Evolutionary conservation across 1,140 invertebrate species (phyloP).

Genomic region (Drosophila santomea): DNA sequence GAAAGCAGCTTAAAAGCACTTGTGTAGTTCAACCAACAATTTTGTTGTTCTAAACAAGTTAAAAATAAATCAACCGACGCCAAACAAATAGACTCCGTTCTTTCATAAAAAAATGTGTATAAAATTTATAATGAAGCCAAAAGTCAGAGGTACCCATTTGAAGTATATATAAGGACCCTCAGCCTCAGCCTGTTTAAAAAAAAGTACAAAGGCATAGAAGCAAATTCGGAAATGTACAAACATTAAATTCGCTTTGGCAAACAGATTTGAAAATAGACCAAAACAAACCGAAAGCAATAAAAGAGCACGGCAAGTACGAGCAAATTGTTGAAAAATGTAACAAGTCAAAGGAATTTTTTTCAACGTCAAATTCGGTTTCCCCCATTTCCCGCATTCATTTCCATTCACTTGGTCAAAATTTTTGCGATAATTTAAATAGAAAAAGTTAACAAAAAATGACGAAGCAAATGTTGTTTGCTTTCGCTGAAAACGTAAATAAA

Average conservation of each 20-base stretch:
- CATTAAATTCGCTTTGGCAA: conserved; percentile 43
- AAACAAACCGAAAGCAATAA: conserved; percentile 46
- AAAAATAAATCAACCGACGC: neutral
- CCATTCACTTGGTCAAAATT: conserved; percentile 8
- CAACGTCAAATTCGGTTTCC: conserved; percentile 6
- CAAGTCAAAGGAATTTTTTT: conserved; percentile 47
- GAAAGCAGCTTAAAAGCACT: no score
- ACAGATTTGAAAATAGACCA: conserved; percentile 36
- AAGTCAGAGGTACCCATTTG: conserved; percentile 19
- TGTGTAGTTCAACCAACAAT: no score
- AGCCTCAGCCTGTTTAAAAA: neutral
- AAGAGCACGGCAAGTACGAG: conserved; percentile 25
- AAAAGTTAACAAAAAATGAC: conserved; percentile 17
- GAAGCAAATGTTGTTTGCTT: conserved; percentile 21
- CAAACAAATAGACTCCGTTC: conserved; percentile 6
- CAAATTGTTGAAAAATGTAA: conserved; percentile 43
- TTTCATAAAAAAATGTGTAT: neutral
- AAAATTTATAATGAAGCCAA: neutral
- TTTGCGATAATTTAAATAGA: conserved; percentile 41
- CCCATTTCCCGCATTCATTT: neutral
- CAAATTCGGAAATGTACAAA: conserved; percentile 41
- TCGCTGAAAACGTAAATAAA: conserved; percentile 22
- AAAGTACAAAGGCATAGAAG: conserved; percentile 31
- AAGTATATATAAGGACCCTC: conserved; percentile 2
- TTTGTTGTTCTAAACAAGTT: neutral